phyloP scores from a whole-genome alignment of 1,140 invertebrate genomes.

The Ceratitis capitata region DNA sequence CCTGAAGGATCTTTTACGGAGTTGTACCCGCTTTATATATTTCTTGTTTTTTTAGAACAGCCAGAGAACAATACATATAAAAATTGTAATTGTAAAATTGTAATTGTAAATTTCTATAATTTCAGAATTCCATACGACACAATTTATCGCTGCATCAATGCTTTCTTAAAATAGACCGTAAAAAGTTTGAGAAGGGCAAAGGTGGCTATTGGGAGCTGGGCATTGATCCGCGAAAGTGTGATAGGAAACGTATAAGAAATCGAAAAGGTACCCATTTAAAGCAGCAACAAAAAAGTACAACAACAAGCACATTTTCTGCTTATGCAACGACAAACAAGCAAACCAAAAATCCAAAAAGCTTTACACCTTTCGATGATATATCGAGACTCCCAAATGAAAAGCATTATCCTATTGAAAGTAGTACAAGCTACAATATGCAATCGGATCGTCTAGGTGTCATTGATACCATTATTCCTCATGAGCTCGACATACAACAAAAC shows the following conservation, averaged over 20 bases:
- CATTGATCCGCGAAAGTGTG: conserved; percentile 59
- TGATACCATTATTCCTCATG: conserved; percentile 13
- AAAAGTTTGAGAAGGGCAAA: conserved; percentile 62
- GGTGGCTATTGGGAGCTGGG: conserved; percentile 64
- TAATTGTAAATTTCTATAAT: too few relatives aligned
- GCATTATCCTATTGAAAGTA: background rate
- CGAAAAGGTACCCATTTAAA: conserved; percentile 49
- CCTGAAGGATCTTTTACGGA: too few relatives aligned
- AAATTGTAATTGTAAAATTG: too few relatives aligned
- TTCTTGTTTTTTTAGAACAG: too few relatives aligned
- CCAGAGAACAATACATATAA: too few relatives aligned
- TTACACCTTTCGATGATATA: background rate
- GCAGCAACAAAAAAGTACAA: background rate
- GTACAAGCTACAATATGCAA: background rate
- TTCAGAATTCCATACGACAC: conserved; percentile 63
- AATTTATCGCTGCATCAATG: conserved; percentile 63
- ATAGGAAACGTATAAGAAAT: conserved; percentile 60
- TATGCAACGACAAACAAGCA: background rate
- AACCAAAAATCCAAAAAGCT: background rate
- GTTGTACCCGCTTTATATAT: too few relatives aligned
- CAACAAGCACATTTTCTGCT: background rate
- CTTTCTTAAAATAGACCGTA: conserved; percentile 59
- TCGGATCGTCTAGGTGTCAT: background rate
- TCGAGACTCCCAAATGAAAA: background rate
- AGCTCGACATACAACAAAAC: conserved; percentile 42